Percentiles rank a stretch among this genome's conserved stretches.
Conservation (phyloP, 2,888 invertebrate species). For the Brachylomia viminalis region DNA sequence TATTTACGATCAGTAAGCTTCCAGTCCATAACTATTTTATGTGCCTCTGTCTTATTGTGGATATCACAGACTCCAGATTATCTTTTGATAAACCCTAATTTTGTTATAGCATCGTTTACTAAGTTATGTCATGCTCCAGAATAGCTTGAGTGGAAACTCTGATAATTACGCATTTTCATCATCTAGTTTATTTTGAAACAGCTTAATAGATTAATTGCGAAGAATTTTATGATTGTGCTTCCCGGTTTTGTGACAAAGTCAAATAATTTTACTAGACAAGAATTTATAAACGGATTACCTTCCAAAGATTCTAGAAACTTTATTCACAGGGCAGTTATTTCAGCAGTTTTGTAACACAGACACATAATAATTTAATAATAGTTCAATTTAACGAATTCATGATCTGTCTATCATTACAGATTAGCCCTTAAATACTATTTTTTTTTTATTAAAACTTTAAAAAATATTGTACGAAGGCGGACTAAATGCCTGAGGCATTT, state of each 20-base stretch:
- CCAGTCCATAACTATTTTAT: conserved; percentile 7
- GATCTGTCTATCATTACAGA: neutral
- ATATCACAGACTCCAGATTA: conserved; percentile 1
- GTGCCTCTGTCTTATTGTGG: neutral
- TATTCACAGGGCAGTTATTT: too few relatives aligned
- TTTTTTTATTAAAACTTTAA: too few relatives aligned
- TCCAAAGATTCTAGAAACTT: neutral
- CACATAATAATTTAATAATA: neutral
- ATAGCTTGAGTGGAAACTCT: too few relatives aligned
- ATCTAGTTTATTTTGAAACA: neutral
- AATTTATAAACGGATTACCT: neutral
- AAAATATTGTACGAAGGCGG: too few relatives aligned
- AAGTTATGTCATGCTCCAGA: neutral
- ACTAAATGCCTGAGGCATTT: too few relatives aligned
- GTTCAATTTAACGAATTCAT: neutral
- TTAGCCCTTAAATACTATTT: too few relatives aligned
- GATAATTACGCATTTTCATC: neutral
- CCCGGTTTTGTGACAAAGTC: too few relatives aligned
- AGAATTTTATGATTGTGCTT: neutral
- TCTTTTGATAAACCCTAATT: conserved; percentile 1
- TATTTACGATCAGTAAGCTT: neutral
- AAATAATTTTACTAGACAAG: neutral
- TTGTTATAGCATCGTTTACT: neutral
- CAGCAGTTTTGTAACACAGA: neutral
- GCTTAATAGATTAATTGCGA: neutral